Evolutionary conservation across 2,113 vertebrate genomes (phyloP).

Genomic region (Carassius gibelio): DNA sequence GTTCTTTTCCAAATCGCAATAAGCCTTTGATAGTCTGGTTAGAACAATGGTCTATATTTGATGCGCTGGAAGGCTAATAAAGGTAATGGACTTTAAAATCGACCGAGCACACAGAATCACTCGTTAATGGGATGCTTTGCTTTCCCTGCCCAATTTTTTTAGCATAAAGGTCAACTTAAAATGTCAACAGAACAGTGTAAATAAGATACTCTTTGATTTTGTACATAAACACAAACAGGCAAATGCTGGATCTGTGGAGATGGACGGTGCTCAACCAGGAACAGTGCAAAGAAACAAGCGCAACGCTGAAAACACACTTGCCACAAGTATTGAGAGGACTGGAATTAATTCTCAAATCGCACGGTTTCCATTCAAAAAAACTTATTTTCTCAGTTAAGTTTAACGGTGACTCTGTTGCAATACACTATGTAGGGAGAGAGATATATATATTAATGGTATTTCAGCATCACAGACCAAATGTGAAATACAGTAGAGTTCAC

Average conservation of each 20-base stretch:
- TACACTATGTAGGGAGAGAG: neutral
- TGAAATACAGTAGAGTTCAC: conserved; percentile 14
- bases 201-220: conserved; percentile 68
- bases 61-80: conserved; percentile 72
- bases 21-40: conserved; percentile 69
- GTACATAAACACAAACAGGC: conserved; percentile 23
- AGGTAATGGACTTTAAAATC: conserved; percentile 82
- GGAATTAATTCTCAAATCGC: conserved; percentile 2
- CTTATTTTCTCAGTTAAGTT: neutral
- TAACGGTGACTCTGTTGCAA: neutral
- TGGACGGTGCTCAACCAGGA: conserved; percentile 23
- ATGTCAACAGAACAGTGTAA: conserved; percentile 75
- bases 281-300: neutral
- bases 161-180: conserved; percentile 78
- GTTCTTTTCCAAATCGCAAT: conserved; percentile 75
- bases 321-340: neutral
- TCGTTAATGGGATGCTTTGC: conserved; percentile 73
- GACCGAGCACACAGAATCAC: conserved; percentile 71
- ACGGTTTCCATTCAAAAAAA: conserved; percentile 15
- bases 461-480: conserved; percentile 29
- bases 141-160: conserved; percentile 61
- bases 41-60: conserved; percentile 68
- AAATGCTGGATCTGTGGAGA: conserved; percentile 12
- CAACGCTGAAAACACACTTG: neutral
- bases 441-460: neutral